A percentile compares a stretch with the other conserved stretches of the same genome.
phyloP scores from a whole-genome alignment of 2,113 vertebrate genomes.

The Dipodomys ordii region DNA sequence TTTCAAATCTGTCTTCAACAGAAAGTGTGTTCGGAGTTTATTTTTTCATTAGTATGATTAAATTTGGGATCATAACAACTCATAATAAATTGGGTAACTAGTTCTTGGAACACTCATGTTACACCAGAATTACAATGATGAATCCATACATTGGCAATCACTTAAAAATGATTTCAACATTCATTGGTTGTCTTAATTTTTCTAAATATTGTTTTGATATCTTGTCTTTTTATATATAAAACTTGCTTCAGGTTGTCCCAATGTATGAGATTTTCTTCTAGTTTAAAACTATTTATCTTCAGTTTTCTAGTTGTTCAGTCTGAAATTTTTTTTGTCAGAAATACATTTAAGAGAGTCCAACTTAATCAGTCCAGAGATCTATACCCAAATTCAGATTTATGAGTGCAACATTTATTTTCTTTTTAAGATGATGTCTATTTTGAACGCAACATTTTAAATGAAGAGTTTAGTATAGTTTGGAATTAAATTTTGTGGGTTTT shows the following conservation, averaged over 20 bases:
- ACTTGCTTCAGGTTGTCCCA: neutral
- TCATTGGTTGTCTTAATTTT: constrained; percentile 41
- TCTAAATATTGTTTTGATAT: constrained; percentile 8
- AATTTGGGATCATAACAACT: neutral
- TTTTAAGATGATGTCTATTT: constrained; percentile 8
- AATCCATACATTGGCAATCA: neutral
- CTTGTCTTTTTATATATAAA: constrained; percentile 26
- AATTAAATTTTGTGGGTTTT: neutral
- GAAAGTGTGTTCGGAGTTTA: constrained; percentile 12
- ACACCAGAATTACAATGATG: neutral
- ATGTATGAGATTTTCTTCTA: constrained; percentile 7
- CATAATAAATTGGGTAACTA: neutral
- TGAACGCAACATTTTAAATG: constrained; percentile 10
- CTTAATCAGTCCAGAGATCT: constrained; percentile 14
- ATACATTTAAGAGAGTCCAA: constrained; percentile 12
- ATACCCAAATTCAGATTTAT: constrained; percentile 5
- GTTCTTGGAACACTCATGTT: neutral
- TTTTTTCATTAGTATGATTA: constrained; percentile 24
- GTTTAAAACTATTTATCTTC: constrained; percentile 24
- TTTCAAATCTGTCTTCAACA: constrained; percentile 1
- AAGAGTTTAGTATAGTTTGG: neutral
- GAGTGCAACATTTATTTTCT: neutral
- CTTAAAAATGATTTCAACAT: constrained; percentile 15
- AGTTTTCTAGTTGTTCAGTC: constrained; percentile 21
- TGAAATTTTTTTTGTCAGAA: constrained; percentile 44